A percentile compares a stretch with the other conserved stretches of the same genome.
phyloP scores from a whole-genome alignment of 1,140 invertebrate species.

The Calycopis cecrops region DNA sequence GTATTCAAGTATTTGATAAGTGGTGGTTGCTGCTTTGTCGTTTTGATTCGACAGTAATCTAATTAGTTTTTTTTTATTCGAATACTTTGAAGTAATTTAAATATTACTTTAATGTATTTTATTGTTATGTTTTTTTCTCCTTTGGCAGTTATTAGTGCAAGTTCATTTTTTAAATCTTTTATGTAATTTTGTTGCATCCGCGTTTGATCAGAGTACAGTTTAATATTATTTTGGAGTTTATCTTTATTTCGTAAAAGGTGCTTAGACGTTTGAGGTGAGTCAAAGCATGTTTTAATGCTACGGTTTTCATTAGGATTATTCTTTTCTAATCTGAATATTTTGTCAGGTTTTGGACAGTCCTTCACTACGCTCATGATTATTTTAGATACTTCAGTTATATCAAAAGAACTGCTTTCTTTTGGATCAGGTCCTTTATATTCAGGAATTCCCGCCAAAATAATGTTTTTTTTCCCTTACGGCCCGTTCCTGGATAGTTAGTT shows the following conservation, averaged over 20 bases:
- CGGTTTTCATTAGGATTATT: conserved; percentile 17
- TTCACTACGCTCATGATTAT: conserved; percentile 13
- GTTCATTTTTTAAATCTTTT: conserved; percentile 15
- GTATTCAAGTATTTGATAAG: conserved; percentile 3
- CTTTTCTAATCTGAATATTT: conserved; percentile 19
- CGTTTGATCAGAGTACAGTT: conserved; percentile 23
- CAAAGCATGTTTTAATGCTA: conserved; percentile 21
- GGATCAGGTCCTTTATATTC: conserved; percentile 5
- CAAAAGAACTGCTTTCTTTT: conserved; percentile 8
- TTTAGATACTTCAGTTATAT: conserved; percentile 8
- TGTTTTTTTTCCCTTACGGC: conserved; percentile 19
- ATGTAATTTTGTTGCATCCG: conserved; percentile 20
- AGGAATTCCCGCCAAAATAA: conserved; percentile 18
- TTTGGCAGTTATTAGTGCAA: conserved; percentile 10
- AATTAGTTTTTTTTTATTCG: conserved; percentile 16
- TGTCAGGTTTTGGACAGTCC: conserved; percentile 18
- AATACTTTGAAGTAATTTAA: conserved; percentile 13
- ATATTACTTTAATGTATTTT: conserved; percentile 22
- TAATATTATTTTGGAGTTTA: conserved; percentile 13
- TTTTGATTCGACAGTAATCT: not conserved
- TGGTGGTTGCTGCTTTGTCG: not conserved
- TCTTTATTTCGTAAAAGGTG: conserved; percentile 18
- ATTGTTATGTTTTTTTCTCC: conserved; percentile 21
- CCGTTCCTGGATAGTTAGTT: conserved; percentile 8
- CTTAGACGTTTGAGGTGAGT: conserved; percentile 12